Percentiles rank a stretch among this genome's conserved stretches.
Conservation (phyloP, 2,113 vertebrate genomes). For the Hydrochoerus hydrochaeris region DNA sequence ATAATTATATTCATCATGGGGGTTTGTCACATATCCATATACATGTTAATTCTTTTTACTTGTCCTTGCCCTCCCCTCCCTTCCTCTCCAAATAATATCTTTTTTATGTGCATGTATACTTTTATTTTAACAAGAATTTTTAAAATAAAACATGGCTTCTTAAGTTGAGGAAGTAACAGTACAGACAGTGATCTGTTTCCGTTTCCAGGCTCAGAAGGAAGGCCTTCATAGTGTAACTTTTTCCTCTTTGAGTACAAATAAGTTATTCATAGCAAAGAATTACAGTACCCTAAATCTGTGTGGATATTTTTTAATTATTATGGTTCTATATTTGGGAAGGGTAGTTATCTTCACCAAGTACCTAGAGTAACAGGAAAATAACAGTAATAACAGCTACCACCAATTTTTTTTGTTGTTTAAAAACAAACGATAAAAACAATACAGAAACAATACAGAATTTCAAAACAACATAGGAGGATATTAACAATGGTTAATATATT, state of each 20-base stretch:
- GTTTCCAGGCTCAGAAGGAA: neutral
- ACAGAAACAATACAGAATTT: no score
- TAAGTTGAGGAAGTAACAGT: neutral
- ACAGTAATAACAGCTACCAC: neutral
- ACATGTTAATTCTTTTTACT: neutral
- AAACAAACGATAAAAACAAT: no score
- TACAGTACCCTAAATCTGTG: neutral
- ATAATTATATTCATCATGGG: neutral
- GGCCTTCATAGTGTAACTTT: neutral
- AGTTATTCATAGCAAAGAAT: conserved; percentile 2
- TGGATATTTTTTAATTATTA: neutral
- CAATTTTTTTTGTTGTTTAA: neutral
- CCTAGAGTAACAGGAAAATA: neutral
- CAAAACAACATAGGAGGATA: no score
- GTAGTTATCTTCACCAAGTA: neutral
- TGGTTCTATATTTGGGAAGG: neutral
- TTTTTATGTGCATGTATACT: neutral
- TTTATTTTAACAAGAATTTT: conserved; percentile 8
- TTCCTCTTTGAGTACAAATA: neutral
- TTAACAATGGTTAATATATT: no score
- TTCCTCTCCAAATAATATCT: neutral
- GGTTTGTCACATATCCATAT: neutral
- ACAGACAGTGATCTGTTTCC: neutral
- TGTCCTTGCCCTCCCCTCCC: neutral
- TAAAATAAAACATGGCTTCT: neutral